These are phyloP conservation scores for Caretta caretta DNA, from an alignment of 2,113 vertebrate species.

Conservation along the genomic window DNA sequence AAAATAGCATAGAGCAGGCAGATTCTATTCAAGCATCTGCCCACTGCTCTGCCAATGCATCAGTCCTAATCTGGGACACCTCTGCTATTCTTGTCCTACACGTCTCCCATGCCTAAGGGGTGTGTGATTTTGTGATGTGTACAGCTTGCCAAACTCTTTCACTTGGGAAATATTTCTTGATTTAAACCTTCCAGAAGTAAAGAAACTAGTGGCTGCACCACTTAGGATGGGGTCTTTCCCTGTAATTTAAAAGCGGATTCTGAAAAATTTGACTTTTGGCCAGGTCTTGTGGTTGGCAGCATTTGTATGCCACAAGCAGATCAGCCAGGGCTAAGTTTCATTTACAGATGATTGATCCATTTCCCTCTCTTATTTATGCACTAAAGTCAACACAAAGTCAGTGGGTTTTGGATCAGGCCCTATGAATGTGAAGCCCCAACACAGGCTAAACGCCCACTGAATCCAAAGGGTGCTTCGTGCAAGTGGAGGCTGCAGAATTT, in stretches of 20 bases:
- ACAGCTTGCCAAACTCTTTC: background rate
- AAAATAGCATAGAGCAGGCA: background rate
- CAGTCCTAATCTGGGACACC: background rate
- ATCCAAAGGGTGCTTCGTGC: background rate
- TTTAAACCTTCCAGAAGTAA: background rate
- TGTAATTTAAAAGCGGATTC: background rate
- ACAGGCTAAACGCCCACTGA: background rate
- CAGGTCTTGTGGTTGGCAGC: background rate
- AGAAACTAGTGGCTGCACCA: background rate
- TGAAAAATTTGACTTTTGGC: background rate
- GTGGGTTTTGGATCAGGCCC: background rate
- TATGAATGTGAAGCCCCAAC: background rate
- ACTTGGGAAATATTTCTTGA: background rate
- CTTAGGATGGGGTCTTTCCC: background rate
- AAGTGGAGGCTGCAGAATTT: conserved; percentile 3
- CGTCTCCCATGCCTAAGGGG: background rate
- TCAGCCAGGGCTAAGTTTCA: background rate
- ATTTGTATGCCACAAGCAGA: background rate
- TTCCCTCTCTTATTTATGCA: conserved; percentile 3
- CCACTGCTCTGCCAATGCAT: conserved; percentile 27
- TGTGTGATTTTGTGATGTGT: background rate
- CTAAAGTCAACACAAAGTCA: background rate
- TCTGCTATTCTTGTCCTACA: background rate
- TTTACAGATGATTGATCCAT: background rate
- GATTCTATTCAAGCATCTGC: too few species aligned